Conservation (phyloP, 30 jellyfish, hydroid and myxozoan species). For the Catostylus mosaicus region DNA sequence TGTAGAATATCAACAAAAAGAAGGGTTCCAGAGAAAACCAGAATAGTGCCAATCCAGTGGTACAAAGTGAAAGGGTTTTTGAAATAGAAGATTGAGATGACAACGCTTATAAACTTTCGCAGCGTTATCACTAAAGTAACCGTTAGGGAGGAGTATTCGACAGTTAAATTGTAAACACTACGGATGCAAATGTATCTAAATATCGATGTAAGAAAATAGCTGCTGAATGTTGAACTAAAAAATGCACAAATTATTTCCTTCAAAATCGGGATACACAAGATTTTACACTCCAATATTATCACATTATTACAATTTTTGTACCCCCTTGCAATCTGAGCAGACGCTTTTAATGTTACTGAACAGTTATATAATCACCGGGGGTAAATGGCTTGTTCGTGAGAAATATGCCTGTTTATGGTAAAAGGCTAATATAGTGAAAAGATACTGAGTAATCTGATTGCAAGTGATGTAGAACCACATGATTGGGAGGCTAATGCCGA, state of each 20-base stretch:
- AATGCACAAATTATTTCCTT: too few species aligned
- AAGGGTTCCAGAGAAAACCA: slow-evolving; percentile 84
- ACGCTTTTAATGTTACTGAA: too few species aligned
- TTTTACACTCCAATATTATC: too few species aligned
- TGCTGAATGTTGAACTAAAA: too few species aligned
- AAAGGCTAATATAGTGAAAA: too few species aligned
- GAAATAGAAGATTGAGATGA: slow-evolving; percentile 77
- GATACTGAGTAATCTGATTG: slow-evolving; percentile 94
- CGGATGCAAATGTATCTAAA: slow-evolving; percentile 84
- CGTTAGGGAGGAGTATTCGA: slow-evolving; percentile 84
- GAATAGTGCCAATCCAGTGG: slow-evolving; percentile 94
- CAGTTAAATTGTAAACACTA: slow-evolving; percentile 81
- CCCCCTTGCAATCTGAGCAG: too few species aligned
- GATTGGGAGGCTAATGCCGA: slow-evolving; percentile 58
- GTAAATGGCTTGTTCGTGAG: too few species aligned
- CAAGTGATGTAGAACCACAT: slow-evolving; percentile 80
- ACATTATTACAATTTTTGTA: too few species aligned
- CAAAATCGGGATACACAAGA: too few species aligned
- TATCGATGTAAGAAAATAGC: slow-evolving; percentile 4
- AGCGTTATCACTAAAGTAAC: slow-evolving; percentile 85
- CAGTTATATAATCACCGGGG: too few species aligned
- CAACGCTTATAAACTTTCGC: slow-evolving; percentile 81
- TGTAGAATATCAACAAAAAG: slow-evolving; percentile 56
- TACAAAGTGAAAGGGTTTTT: slow-evolving; percentile 80
- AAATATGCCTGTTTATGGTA: too few species aligned